Evolutionary conservation across 1,140 invertebrate species (phyloP), one percentile per base, ranked within the genome.

Genomic region (Conus betulinus): DNA sequence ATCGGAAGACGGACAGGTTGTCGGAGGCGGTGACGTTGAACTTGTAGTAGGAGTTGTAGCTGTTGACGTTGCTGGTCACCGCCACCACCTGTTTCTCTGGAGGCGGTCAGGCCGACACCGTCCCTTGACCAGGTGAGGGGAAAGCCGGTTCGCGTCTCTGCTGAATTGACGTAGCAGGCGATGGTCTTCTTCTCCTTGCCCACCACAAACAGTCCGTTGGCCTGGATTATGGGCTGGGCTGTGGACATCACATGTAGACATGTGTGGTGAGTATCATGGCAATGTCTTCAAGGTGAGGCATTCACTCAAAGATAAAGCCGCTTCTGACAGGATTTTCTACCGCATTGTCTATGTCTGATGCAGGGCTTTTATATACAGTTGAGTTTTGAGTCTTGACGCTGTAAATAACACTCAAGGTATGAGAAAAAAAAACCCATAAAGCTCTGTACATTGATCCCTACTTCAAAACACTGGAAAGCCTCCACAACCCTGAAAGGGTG

Each of bases 41-140:
- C 79, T 23, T 81, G 79, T 81, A 81, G 51, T 53, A 81, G 51
- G 39, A 23, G 79, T 52, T 81, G 79, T 81, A 81, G 51, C 17
- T 81, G 10, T 20, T 17, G 0, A 53, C 51, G 51, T 15, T 53
- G 39, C 51, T 51, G 15, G 79, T 10, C 5, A 53, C 79, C 7
- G 20, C 15, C 27, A 81, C 79, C 79, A 15, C 39, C 79, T 53
- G 39, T 53, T n/a, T 81, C 79, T 4, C 25, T 15, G 13, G 3
- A 4, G 79, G 79, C 79, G 7, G 79, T 53, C 6, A 53, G 51
- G 5, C 17, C 17, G 15, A 23, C 20, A 11, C 79, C 79, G 17
- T 63, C 55, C 20, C 55, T n/a, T 0, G 82, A 10, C 82, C 82
- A 84, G 2, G 82, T 27, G 23, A 84, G 53, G 7, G 82, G 82